phyloP scores from a whole-genome alignment of 2,888 invertebrate species.

The Euplexia lucipara region DNA sequence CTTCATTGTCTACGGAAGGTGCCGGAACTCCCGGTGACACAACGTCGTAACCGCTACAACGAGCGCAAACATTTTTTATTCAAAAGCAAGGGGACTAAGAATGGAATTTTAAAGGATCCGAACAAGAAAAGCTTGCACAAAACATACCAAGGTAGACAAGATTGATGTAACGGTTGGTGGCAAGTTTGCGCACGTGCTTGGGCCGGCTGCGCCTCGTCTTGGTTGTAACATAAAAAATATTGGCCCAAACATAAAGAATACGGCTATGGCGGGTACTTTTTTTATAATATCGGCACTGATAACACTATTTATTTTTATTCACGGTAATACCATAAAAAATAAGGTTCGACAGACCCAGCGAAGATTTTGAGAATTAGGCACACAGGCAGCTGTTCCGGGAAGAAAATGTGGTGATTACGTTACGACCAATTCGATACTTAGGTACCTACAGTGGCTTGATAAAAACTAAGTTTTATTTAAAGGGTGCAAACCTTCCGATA shows the following conservation, averaged over 20 bases:
- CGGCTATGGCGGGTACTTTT: constrained; percentile 50
- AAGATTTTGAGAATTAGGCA: constrained; percentile 36
- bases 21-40: constrained; percentile 43
- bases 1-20: constrained; percentile 83
- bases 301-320: constrained; percentile 59
- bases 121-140: constrained; percentile 78
- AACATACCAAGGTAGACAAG: constrained; percentile 84
- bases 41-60: constrained; percentile 65
- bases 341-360: constrained; percentile 26
- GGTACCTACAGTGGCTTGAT: neutral
- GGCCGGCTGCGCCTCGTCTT: constrained; percentile 79
- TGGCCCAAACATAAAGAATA: constrained; percentile 57
- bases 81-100: constrained; percentile 61
- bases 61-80: constrained; percentile 60
- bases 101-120: constrained; percentile 58
- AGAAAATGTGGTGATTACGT: constrained; percentile 6
- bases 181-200: constrained; percentile 87
- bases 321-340: constrained; percentile 46
- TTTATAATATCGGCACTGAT: constrained; percentile 58
- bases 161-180: constrained; percentile 87
- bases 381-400: constrained; percentile 15
- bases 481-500: constrained; percentile 6
- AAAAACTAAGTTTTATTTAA: neutral
- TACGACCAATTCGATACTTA: neutral
- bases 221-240: constrained; percentile 64